A percentile compares a stretch with the other conserved stretches of the same genome.
Evolutionary conservation across 2,888 invertebrate genomes (phyloP).

Genomic region (Rutpela maculata): DNA sequence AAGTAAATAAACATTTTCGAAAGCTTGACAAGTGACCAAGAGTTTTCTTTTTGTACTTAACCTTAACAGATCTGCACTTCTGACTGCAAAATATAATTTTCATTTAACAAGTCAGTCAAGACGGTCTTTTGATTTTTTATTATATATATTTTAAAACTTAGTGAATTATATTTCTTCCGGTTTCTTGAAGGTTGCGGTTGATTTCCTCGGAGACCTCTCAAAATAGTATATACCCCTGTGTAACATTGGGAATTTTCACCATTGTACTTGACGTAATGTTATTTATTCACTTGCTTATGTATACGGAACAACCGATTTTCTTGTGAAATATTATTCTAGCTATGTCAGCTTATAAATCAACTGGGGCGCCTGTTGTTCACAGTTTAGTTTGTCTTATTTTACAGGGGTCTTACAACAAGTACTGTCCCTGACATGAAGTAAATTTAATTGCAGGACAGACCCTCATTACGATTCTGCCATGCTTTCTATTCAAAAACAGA

Average conservation of each 20-base stretch:
- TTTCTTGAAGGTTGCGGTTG: slow-evolving; percentile 23
- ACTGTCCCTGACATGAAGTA: slow-evolving; percentile 7
- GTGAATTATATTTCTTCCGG: neutral
- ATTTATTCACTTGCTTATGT: slow-evolving; percentile 47
- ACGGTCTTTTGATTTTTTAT: too few relatives aligned
- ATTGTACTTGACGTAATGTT: slow-evolving; percentile 32
- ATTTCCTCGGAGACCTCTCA: slow-evolving; percentile 40
- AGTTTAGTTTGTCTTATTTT: slow-evolving; percentile 7
- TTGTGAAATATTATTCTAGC: slow-evolving; percentile 13
- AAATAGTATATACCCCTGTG: neutral
- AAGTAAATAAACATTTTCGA: too few relatives aligned
- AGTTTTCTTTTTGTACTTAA: too few relatives aligned
- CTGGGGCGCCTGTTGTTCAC: slow-evolving; percentile 1
- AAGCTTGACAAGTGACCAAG: too few relatives aligned
- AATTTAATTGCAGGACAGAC: neutral
- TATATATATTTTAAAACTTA: neutral
- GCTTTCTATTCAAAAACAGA: neutral
- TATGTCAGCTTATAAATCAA: slow-evolving; percentile 38
- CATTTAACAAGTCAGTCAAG: too few relatives aligned
- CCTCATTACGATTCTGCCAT: neutral
- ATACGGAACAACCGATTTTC: slow-evolving; percentile 38
- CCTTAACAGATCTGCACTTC: too few relatives aligned
- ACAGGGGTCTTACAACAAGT: slow-evolving; percentile 10
- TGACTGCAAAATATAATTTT: too few relatives aligned
- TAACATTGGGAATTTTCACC: slow-evolving; percentile 25